Evolutionary conservation across 1,140 invertebrate species (phyloP), one percentile per base, ranked within the genome.

Genomic region (Andrena cerasifolii): DNA sequence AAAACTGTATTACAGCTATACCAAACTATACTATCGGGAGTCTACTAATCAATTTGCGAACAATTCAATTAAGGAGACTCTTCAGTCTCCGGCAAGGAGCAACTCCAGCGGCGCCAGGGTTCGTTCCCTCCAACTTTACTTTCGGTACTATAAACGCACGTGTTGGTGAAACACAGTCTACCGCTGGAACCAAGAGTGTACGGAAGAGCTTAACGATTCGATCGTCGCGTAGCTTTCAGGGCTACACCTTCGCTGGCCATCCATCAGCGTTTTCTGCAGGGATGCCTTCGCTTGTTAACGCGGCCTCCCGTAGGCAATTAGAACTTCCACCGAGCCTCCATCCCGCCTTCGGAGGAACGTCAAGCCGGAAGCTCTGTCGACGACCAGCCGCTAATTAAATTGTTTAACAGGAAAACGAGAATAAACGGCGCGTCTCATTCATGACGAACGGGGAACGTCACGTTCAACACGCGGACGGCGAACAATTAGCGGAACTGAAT

Each of bases 371-470:
- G 72, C 67, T 67, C 72, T 67, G 66, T 75, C 51, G 67, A 67
- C n/a, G 71, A 70, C 63, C 65, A 26, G 63, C 45, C 62, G 51
- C 14, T 79, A 78, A 86, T 86, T 84, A 82, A 72, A 84, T 77
- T 58, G 58, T 79, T 84, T 84, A 82, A 73, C 47, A 75, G 73
- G 51, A 18, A 49, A 28, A 51, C 36, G 49, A 28, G 62, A 58
- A 63, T 45, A 78, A 63, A 56, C 68, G 56, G n/a, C 14, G 18
- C 3, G n/a, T 33, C 16, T 28, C 45, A 59, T 78, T 78, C 45
- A 31, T 36, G 26, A 18, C 28, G 24, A 59, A 31, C 36, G 40
- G 36, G n/a, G 47, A 73, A 54, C 40, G 16, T 36, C 16, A 33
- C n/a, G 31, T 21, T 47, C 33, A 59, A 31, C 16, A 21, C 14